Evolutionary conservation across 2,797 vertebrate genomes (phyloP).

Genomic region (Centropyge bicolor): DNA sequence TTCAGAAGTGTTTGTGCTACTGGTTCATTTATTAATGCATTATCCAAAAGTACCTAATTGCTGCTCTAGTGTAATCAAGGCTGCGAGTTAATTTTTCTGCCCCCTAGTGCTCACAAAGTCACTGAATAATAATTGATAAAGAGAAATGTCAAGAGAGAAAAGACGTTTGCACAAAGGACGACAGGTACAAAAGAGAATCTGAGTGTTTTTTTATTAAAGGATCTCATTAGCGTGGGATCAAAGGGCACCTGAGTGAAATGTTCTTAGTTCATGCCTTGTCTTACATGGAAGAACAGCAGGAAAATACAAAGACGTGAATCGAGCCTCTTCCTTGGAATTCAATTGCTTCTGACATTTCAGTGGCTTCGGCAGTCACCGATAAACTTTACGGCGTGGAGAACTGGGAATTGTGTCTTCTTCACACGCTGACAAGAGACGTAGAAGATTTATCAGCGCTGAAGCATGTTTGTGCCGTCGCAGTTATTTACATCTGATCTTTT

Average conservation of each 20-base stretch:
- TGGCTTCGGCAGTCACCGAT: conserved; percentile 25
- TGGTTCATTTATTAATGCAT: not conserved
- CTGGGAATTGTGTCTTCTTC: conserved; percentile 36
- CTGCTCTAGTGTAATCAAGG: not conserved
- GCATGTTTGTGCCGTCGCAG: not conserved
- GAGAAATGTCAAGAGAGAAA: conserved; percentile 3
- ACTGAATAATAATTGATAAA: conserved; percentile 4
- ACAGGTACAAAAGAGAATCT: conserved; percentile 4
- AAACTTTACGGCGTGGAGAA: conserved; percentile 30
- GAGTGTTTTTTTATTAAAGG: conserved; percentile 38
- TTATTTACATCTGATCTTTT: conserved; percentile 52
- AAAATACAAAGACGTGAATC: conserved; percentile 28
- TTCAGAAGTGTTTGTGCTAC: too few species aligned
- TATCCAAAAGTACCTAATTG: not conserved
- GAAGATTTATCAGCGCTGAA: conserved; percentile 27
- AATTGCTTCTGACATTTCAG: conserved; percentile 45
- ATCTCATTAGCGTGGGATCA: conserved; percentile 46
- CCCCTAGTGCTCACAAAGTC: not conserved
- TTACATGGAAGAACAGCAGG: conserved; percentile 20
- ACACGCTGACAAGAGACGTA: conserved; percentile 13
- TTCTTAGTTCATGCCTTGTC: conserved; percentile 9
- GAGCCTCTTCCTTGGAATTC: conserved; percentile 8
- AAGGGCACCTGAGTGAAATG: conserved; percentile 35
- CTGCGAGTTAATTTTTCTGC: not conserved
- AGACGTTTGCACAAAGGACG: not conserved